Evolutionary conservation across 2,888 invertebrate species (phyloP).

Genomic region (Conomelus anceps): DNA sequence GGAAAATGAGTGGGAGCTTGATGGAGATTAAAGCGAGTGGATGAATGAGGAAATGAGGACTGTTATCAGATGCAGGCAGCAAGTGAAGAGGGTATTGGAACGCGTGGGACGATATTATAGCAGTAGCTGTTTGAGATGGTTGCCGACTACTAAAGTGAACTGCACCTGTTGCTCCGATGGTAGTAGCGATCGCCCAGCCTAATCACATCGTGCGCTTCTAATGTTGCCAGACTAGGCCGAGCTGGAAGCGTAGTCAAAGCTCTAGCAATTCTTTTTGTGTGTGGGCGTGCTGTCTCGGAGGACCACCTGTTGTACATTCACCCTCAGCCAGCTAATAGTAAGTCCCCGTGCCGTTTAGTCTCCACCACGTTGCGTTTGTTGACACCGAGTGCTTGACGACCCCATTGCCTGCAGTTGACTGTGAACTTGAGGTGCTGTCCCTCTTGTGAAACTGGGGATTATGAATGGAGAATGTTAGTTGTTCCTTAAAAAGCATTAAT

Average conservation of each 20-base stretch:
- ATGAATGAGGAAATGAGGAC: background rate
- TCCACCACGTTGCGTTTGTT: background rate
- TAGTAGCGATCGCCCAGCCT: background rate
- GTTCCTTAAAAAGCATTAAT: no score
- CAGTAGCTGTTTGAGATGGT: background rate
- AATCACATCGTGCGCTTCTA: background rate
- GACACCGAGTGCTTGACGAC: no score
- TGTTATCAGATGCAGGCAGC: background rate
- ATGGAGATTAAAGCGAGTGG: background rate
- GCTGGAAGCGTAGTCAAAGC: background rate
- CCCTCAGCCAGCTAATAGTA: background rate
- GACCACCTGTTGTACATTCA: background rate
- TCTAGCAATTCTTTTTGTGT: background rate
- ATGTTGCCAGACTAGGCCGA: background rate
- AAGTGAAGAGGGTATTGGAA: background rate
- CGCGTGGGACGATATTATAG: background rate
- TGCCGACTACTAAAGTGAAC: no score
- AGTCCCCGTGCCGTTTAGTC: background rate
- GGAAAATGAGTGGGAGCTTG: background rate
- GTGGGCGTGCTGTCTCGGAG: background rate
- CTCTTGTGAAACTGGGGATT: no score
- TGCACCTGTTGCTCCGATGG: background rate
- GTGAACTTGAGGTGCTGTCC: no score
- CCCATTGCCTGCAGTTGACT: background rate
- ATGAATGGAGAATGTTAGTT: no score